Conservation (phyloP, 1,140 invertebrate species). For the Hylyphantes graminicola region DNA sequence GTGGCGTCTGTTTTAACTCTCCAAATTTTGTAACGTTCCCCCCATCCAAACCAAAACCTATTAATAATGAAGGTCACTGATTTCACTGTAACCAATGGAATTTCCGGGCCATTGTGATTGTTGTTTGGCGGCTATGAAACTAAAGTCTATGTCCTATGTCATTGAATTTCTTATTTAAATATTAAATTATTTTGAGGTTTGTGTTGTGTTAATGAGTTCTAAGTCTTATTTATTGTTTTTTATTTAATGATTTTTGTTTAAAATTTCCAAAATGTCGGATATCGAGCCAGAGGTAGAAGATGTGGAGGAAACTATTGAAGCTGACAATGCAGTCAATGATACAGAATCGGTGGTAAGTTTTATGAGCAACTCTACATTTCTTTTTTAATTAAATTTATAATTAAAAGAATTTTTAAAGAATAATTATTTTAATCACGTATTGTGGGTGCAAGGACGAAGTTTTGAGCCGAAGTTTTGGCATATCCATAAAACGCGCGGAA, state of each 20-base stretch:
- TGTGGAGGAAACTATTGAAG: slow-evolving; percentile 56
- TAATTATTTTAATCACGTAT: too few relatives aligned
- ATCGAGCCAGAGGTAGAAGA: slow-evolving; percentile 50
- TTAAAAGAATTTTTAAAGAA: background rate
- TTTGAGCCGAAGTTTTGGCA: too few relatives aligned
- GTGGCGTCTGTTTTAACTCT: too few relatives aligned
- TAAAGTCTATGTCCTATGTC: too few relatives aligned
- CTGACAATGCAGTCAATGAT: slow-evolving; percentile 41
- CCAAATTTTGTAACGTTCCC: too few relatives aligned
- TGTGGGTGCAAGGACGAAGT: too few relatives aligned
- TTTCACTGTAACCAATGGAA: too few relatives aligned
- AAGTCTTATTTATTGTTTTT: background rate
- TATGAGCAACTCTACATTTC: background rate
- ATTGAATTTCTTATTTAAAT: background rate
- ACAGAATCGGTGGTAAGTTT: slow-evolving; percentile 43
- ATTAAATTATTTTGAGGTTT: background rate
- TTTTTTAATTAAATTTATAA: background rate
- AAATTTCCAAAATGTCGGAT: slow-evolving; percentile 29
- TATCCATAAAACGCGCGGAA: too few relatives aligned
- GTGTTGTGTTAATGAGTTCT: background rate
- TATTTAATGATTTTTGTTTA: slow-evolving; percentile 16
- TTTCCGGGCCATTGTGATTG: too few relatives aligned
- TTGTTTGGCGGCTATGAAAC: too few relatives aligned
- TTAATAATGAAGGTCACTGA: too few relatives aligned
- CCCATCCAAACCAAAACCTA: too few relatives aligned